A percentile compares a stretch with the other conserved stretches of the same genome.
phyloP scores from a whole-genome alignment of 2,797 vertebrate genomes.

The Otolemur crassicaudatus region DNA sequence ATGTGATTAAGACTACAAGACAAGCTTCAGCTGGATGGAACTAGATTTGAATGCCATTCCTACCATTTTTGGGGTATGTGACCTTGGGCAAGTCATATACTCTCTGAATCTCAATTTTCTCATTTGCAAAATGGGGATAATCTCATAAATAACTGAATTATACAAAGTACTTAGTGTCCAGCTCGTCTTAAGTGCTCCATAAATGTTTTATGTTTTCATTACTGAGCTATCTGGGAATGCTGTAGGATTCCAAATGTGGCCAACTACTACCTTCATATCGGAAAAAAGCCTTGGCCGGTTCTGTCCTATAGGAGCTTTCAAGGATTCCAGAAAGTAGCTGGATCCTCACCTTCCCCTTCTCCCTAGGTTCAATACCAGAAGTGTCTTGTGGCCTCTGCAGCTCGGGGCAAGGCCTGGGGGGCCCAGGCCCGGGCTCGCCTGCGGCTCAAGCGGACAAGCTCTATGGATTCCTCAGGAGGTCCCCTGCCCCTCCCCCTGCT shows the following conservation, averaged over 20 bases:
- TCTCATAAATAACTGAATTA: constrained; percentile 6
- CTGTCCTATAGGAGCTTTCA: constrained; percentile 44
- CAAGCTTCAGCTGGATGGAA: not conserved
- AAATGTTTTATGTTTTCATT: constrained; percentile 51
- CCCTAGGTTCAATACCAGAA: constrained; percentile 96
- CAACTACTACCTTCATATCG: not conserved
- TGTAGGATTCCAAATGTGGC: not conserved
- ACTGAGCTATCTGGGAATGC: constrained; percentile 30
- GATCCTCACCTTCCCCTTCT: constrained; percentile 63
- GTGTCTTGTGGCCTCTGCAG: constrained; percentile 95
- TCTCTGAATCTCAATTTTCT: constrained; percentile 15
- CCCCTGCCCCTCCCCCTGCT: constrained; percentile 82
- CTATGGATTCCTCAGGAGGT: constrained; percentile 90
- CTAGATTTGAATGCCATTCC: not conserved
- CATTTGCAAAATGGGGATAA: constrained; percentile 29
- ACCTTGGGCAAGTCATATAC: constrained; percentile 20
- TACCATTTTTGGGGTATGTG: constrained; percentile 13
- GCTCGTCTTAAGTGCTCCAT: constrained; percentile 16
- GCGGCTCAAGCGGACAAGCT: constrained; percentile 92
- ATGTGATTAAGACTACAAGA: not conserved
- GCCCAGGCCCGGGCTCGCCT: constrained; percentile 86
- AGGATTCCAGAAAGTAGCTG: constrained; percentile 12
- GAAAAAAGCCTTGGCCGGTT: not conserved
- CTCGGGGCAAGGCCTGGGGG: constrained; percentile 89
- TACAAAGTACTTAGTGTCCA: constrained; percentile 13